Percentiles rank a stretch among this genome's conserved stretches.
Evolutionary conservation across 1,140 invertebrate species (phyloP).

Genomic region (Neotoxoptera formosana): DNA sequence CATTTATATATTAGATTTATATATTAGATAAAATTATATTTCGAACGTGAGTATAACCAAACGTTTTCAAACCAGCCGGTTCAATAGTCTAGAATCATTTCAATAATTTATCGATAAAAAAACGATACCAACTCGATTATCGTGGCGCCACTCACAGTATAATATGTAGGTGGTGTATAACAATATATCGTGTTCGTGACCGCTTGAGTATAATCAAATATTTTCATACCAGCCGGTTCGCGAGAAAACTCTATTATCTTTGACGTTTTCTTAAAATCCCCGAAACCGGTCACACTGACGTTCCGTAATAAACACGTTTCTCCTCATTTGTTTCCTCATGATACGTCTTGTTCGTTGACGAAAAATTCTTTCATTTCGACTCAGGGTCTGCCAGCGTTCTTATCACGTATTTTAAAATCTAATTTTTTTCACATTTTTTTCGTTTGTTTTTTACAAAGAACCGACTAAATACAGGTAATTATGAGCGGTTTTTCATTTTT

Average conservation of each 20-base stretch:
- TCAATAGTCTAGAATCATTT: too few species aligned
- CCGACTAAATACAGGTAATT: neutral
- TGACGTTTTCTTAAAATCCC: neutral
- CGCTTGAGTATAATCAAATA: neutral
- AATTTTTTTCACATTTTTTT: neutral
- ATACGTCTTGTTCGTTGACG: conserved; percentile 49
- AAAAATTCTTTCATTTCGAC: conserved; percentile 50
- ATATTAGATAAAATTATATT: too few species aligned
- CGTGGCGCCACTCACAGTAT: too few species aligned
- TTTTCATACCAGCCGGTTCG: neutral
- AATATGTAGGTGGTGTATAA: too few species aligned
- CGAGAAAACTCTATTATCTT: conserved; percentile 40
- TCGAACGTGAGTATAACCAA: too few species aligned
- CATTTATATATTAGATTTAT: too few species aligned
- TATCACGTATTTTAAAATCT: conserved; percentile 8
- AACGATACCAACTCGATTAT: too few species aligned
- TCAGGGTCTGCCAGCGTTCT: conserved; percentile 8
- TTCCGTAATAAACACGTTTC: conserved; percentile 41
- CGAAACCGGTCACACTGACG: conserved; percentile 39
- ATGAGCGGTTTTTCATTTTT: neutral
- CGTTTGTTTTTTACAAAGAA: neutral
- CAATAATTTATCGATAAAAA: too few species aligned
- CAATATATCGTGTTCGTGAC: neutral
- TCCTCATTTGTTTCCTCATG: conserved; percentile 5
- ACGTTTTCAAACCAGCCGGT: too few species aligned